Evolutionary conservation across 2,113 vertebrate species (phyloP).

Genomic region (Terrapene triunguis): DNA sequence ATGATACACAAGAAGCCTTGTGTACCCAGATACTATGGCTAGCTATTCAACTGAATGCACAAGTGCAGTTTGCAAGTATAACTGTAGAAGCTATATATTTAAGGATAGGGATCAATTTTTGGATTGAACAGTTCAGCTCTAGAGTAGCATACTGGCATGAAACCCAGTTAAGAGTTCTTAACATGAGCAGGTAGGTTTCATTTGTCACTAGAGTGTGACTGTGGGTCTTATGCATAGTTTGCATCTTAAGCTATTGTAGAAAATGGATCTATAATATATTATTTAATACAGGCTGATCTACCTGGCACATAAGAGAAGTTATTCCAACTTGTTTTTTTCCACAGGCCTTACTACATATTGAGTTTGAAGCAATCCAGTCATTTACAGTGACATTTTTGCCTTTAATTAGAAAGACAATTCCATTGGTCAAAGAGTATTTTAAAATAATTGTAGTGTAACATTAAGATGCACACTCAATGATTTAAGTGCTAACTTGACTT

Average conservation of each 20-base stretch:
- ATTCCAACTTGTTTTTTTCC: background rate
- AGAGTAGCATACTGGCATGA: background rate
- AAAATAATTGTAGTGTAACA: background rate
- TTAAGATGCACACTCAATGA: background rate
- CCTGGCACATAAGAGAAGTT: background rate
- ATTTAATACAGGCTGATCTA: background rate
- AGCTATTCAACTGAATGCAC: background rate
- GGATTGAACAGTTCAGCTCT: background rate
- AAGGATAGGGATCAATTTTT: background rate
- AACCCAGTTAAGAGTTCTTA: background rate
- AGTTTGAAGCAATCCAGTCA: background rate
- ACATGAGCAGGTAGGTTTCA: background rate
- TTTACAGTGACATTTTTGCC: background rate
- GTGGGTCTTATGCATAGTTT: background rate
- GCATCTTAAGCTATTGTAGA: too few species aligned
- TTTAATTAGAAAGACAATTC: background rate
- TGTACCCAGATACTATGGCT: background rate
- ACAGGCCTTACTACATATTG: background rate
- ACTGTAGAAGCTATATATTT: background rate
- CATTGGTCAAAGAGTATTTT: background rate
- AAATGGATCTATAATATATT: slow-evolving; percentile 21
- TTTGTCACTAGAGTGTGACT: background rate
- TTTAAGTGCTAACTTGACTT: background rate
- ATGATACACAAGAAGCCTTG: background rate
- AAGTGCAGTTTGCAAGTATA: background rate